These are phyloP conservation scores for Etheostoma nigrum DNA, from an alignment of 2,797 vertebrate genomes.

Conservation along the genomic window DNA sequence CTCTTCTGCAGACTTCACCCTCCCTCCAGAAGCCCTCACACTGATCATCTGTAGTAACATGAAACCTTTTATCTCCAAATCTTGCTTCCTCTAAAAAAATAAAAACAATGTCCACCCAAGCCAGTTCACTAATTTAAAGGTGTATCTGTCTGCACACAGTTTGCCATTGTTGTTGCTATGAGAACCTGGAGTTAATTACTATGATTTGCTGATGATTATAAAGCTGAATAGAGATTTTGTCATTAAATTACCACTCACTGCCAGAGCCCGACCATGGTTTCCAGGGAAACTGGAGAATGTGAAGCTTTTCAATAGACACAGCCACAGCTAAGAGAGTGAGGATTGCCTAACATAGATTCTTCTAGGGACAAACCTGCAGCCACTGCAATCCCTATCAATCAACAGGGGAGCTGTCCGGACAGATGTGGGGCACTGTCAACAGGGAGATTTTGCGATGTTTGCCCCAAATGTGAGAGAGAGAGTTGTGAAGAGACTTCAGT, in stretches of 20 bases:
- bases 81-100: conserved; percentile 12
- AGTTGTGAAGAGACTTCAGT: conserved; percentile 64
- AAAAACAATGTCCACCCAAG: conserved; percentile 25
- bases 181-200: conserved; percentile 80
- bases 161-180: conserved; percentile 57
- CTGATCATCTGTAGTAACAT: conserved; percentile 23
- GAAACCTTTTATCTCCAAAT: conserved; percentile 35
- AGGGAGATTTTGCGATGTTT: conserved; percentile 58
- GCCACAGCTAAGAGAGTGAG: conserved; percentile 83
- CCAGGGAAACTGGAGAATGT: conserved; percentile 89
- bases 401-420: conserved; percentile 57
- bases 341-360: conserved; percentile 86
- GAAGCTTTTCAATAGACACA: conserved; percentile 86
- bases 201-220: conserved; percentile 82
- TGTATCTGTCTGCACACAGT: conserved; percentile 42
- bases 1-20: conserved; percentile 20
- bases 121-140: conserved; percentile 42
- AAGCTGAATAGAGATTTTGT: conserved; percentile 79
- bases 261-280: conserved; percentile 85
- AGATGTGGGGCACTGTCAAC: conserved; percentile 49
- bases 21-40: conserved; percentile 19
- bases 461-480: conserved; percentile 59
- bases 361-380: conserved; percentile 85
- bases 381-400: conserved; percentile 72
- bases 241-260: conserved; percentile 84